Conservation (phyloP, 37 sponge, comb jelly and placozoan genomes). For the Cliona cf. orientalis region DNA sequence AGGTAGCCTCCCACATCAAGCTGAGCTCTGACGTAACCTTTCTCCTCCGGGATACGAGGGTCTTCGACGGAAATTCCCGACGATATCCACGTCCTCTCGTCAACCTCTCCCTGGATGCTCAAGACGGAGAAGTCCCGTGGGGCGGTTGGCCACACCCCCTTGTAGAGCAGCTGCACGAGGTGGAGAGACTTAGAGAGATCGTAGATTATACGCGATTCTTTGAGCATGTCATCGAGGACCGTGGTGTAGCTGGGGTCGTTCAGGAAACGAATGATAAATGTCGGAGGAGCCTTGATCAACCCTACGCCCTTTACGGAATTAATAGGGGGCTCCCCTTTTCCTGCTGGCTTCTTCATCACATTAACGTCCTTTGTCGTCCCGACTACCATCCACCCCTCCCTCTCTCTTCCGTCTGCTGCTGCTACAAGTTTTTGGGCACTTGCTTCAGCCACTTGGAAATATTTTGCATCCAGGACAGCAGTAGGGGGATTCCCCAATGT, state of each 20-base stretch:
- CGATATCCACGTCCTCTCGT: slow-evolving; percentile 37
- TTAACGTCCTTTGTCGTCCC: slow-evolving; percentile 50
- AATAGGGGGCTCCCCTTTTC: slow-evolving; percentile 38
- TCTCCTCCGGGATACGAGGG: slow-evolving; percentile 53
- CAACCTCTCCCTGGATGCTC: slow-evolving; percentile 24
- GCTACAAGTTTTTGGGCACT: slow-evolving; percentile 6
- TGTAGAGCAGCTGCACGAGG: slow-evolving; percentile 57
- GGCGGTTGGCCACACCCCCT: slow-evolving; percentile 78
- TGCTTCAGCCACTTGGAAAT: slow-evolving; percentile 10
- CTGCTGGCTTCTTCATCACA: slow-evolving; percentile 65
- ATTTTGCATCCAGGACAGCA: not conserved
- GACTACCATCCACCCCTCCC: slow-evolving; percentile 55
- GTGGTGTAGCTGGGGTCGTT: slow-evolving; percentile 7
- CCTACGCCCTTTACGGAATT: slow-evolving; percentile 77
- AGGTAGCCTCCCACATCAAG: slow-evolving; percentile 71
- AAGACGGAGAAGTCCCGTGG: slow-evolving; percentile 71
- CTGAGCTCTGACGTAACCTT: slow-evolving; percentile 70
- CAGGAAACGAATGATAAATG: slow-evolving; percentile 58
- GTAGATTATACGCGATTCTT: slow-evolving; percentile 43
- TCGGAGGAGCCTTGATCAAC: slow-evolving; percentile 59
- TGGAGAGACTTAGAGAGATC: slow-evolving; percentile 16
- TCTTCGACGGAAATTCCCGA: slow-evolving; percentile 60
- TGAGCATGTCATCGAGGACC: slow-evolving; percentile 64
- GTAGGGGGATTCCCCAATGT: no score
- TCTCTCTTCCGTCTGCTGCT: slow-evolving; percentile 26